Conservation (phyloP, 2,113 vertebrate genomes). For the Procavia capensis region DNA sequence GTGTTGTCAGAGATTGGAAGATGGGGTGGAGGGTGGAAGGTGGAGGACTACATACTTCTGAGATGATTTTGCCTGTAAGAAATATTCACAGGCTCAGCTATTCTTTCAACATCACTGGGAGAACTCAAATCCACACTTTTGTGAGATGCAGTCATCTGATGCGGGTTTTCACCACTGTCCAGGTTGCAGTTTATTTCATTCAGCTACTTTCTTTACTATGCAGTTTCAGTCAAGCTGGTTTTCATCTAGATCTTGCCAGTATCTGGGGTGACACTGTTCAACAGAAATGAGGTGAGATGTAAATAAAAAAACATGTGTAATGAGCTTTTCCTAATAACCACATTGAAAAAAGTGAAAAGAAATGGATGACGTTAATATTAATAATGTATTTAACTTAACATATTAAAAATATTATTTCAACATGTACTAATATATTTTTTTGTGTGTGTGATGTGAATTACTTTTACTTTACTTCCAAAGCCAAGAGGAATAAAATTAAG, state of each 20-base stretch:
- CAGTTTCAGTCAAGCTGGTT: not conserved
- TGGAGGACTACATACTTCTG: not conserved
- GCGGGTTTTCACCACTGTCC: not conserved
- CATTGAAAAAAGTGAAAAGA: not conserved
- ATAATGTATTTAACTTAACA: not conserved
- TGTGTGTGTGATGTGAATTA: constrained; percentile 31
- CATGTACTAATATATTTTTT: too few species aligned
- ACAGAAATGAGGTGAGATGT: not conserved
- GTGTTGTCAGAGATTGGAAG: not conserved
- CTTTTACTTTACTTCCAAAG: not conserved
- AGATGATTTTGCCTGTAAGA: not conserved
- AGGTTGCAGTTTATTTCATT: not conserved
- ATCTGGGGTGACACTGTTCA: not conserved
- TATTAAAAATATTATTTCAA: not conserved
- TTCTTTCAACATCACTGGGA: not conserved
- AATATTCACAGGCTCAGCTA: not conserved
- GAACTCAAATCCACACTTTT: not conserved
- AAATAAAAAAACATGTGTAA: not conserved
- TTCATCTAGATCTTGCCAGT: not conserved
- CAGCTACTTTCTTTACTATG: not conserved
- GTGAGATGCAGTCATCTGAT: not conserved
- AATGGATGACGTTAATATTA: not conserved
- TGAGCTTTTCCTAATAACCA: not conserved
- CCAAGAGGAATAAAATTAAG: not conserved
- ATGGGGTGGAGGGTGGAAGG: not conserved